Conservation (phyloP, 37 sponge, comb jelly and placozoan species). For the Cliona cf. orientalis region DNA sequence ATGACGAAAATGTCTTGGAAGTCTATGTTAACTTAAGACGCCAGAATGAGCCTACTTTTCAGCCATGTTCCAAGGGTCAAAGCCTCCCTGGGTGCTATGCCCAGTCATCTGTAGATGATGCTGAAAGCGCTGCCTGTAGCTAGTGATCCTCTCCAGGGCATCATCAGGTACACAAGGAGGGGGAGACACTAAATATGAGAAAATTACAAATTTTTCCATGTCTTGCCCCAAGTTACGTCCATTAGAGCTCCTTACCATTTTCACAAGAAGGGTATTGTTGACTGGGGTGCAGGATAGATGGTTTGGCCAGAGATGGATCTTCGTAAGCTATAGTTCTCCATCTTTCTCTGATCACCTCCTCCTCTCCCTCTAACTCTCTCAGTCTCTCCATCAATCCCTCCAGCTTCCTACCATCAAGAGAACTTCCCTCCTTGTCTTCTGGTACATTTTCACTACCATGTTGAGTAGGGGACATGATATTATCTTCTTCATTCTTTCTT, state of each 20-base stretch:
- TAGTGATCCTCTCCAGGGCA: too few species aligned
- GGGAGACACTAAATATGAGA: too few species aligned
- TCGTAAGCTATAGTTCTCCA: constrained; percentile 37
- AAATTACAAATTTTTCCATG: too few species aligned
- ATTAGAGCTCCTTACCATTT: too few species aligned
- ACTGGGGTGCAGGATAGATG: background rate
- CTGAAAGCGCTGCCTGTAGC: background rate
- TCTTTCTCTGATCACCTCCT: constrained; percentile 21
- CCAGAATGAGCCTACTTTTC: constrained; percentile 24
- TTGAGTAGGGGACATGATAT: too few species aligned
- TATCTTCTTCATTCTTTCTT: too few species aligned
- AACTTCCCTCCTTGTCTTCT: too few species aligned
- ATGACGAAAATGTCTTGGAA: background rate
- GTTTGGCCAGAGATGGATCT: constrained; percentile 9
- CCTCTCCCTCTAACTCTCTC: constrained; percentile 48
- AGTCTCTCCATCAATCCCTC: background rate
- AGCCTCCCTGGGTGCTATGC: background rate
- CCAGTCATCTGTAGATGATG: constrained; percentile 37
- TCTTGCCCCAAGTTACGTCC: too few species aligned
- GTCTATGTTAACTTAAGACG: background rate
- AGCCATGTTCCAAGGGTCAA: constrained; percentile 38
- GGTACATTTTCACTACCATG: too few species aligned
- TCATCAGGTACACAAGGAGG: background rate
- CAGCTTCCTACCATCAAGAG: background rate
- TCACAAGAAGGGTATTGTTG: too few species aligned